A percentile compares a stretch with the other conserved stretches of the same genome.
These are phyloP conservation scores for Bradypodion ventrale DNA, from an alignment of 2,797 vertebrate genomes.

Conservation along the genomic window DNA sequence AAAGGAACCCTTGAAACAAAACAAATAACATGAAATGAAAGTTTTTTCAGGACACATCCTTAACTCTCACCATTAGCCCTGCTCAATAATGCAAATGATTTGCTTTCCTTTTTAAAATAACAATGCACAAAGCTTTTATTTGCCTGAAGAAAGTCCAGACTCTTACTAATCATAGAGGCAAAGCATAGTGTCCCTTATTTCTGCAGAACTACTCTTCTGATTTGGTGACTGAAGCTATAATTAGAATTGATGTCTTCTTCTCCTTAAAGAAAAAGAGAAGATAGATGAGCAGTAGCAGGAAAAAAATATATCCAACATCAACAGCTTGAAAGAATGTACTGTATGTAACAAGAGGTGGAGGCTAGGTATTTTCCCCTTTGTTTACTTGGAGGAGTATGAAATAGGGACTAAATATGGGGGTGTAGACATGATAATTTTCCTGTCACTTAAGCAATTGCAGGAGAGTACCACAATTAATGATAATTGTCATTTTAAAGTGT, in stretches of 20 bases:
- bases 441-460: constrained; percentile 53
- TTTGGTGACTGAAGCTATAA: constrained; percentile 46
- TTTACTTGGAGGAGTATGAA: constrained; percentile 62
- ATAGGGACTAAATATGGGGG: constrained; percentile 67
- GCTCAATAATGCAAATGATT: constrained; percentile 68
- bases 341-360: constrained; percentile 51
- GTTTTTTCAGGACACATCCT: too few relatives aligned
- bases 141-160: constrained; percentile 56
- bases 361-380: constrained; percentile 50
- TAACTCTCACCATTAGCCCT: constrained; percentile 35
- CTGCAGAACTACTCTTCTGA: constrained; percentile 24
- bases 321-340: constrained; percentile 42
- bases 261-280: constrained; percentile 9
- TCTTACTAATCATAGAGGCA: constrained; percentile 24
- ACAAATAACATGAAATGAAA: too few relatives aligned
- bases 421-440: constrained; percentile 68
- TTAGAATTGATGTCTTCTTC: constrained; percentile 52
- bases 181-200: constrained; percentile 44
- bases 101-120: constrained; percentile 53
- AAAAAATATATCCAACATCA: constrained; percentile 46
- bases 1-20: too few relatives aligned
- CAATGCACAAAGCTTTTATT: constrained; percentile 72
- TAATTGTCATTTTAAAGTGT: constrained; percentile 61
- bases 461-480: constrained; percentile 65
- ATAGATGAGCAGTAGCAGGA: not conserved